phyloP scores from a whole-genome alignment of 2,888 invertebrate species.

The Urechis unicinctus region DNA sequence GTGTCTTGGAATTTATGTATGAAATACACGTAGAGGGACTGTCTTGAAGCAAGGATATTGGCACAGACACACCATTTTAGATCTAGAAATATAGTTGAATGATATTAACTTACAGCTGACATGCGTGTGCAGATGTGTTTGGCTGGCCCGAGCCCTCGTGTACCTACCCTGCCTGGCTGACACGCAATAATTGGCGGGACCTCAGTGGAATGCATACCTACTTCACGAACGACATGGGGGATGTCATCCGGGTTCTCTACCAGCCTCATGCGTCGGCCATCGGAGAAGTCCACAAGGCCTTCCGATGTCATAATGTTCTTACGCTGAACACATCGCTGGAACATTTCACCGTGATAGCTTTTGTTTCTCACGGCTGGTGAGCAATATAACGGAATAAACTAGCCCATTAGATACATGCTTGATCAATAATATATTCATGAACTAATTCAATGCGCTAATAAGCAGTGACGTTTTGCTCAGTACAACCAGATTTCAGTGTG shows the following conservation, averaged over 20 bases:
- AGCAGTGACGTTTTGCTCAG: conserved; percentile 1
- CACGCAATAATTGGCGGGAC: conserved; percentile 14
- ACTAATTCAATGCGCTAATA: too few species aligned
- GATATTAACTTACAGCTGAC: too few species aligned
- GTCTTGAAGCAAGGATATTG: too few species aligned
- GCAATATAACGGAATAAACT: too few species aligned
- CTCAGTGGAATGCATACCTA: conserved; percentile 12
- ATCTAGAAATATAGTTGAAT: too few species aligned
- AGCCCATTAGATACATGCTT: too few species aligned
- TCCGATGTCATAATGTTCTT: conserved; percentile 1
- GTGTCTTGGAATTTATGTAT: too few species aligned
- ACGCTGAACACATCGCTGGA: background rate
- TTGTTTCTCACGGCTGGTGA: conserved; percentile 6
- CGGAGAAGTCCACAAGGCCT: conserved; percentile 1
- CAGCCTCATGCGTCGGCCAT: background rate
- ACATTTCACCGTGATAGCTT: conserved; percentile 4
- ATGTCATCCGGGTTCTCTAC: background rate
- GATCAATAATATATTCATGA: too few species aligned
- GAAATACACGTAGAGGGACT: too few species aligned
- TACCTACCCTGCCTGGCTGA: conserved; percentile 16
- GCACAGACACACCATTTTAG: too few species aligned
- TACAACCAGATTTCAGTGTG: conserved; percentile 9
- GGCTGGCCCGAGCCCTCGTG: conserved; percentile 16
- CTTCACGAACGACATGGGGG: conserved; percentile 7
- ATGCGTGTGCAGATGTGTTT: conserved; percentile 14